Conservation (phyloP, 2,888 invertebrate species). For the Hemithea aestivaria region DNA sequence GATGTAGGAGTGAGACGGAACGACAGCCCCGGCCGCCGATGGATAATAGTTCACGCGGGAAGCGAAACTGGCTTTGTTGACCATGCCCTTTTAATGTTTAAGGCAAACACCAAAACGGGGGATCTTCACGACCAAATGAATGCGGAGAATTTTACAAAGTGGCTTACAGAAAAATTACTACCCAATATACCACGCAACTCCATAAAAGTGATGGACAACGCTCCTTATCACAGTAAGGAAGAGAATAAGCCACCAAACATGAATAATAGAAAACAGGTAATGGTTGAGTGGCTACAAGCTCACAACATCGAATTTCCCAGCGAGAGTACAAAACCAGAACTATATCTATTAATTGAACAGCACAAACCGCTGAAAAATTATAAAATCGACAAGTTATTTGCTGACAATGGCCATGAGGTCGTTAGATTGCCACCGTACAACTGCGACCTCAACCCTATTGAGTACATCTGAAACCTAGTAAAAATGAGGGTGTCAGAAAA, state of each 20-base stretch:
- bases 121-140: conserved; percentile 1
- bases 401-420: conserved; percentile 35
- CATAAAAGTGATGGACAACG: conserved; percentile 1
- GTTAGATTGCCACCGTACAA: conserved; percentile 40
- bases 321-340: conserved; percentile 1
- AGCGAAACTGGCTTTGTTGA: conserved; percentile 16
- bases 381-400: conserved; percentile 36
- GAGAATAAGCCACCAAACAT: no score
- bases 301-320: no score
- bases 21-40: conserved; percentile 7
- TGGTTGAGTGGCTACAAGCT: no score
- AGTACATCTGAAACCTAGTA: no score
- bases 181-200: conserved; percentile 3
- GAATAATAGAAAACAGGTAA: no score
- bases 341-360: conserved; percentile 7
- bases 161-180: background rate
- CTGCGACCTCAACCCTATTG: conserved; percentile 35
- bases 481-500: no score
- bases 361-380: no score
- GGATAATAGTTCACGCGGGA: conserved; percentile 17
- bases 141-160: conserved; percentile 4
- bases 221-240: conserved; percentile 1
- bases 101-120: conserved; percentile 8
- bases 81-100: conserved; percentile 15
- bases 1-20: conserved; percentile 12